Evolutionary conservation across 1,140 invertebrate species (phyloP), one percentile per base, ranked within the genome.

Genomic region (Penaeus chinensis): DNA sequence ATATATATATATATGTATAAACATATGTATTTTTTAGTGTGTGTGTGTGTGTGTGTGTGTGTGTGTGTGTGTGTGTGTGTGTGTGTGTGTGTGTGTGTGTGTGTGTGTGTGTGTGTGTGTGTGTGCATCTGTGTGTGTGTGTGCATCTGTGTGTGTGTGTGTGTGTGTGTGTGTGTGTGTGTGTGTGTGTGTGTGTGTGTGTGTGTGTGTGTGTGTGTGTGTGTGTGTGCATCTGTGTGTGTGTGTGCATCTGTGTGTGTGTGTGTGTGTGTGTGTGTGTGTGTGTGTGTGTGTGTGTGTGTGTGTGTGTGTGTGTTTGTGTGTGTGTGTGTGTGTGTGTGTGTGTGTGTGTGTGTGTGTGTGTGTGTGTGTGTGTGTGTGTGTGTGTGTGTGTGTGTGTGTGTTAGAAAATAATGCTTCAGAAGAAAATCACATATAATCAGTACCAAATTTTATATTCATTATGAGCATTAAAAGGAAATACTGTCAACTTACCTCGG

Each of bases 401-500:
- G 1, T 2, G 82, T 54, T 18, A 60, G 61, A 5, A 78, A 62
- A 77, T n/a, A 42, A 62, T 20, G 32, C 37, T 18, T 27, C 22
- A 22, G 61, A 20, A 74, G 62, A 24, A 24, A 47, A 19, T 20
- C 2, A 62, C 8, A 27, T 3, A 78, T 54, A 54, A 32, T 32
- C 37, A 42, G 11, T 54, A 54, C 54, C 54, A 13, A 11, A 54
- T 13, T 16, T 54, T 2, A 54, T 11, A 16, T 54, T 16, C 54
- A 54, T 54, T 54, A 16, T 54, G 32, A 60, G 24, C 8, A 54
- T 8, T 32, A 62, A 10, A 47, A 47, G 37, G 18, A 7, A 32
- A 54, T 54, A 13, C 10, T 42, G n/a, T 13, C 22, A 42, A 91
- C 89, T 91, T 90, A 93, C 92, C 89, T 92, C 82, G 93, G 93